Evolutionary conservation across 2,113 vertebrate genomes (phyloP).

Genomic region (Heteronetta atricapilla): DNA sequence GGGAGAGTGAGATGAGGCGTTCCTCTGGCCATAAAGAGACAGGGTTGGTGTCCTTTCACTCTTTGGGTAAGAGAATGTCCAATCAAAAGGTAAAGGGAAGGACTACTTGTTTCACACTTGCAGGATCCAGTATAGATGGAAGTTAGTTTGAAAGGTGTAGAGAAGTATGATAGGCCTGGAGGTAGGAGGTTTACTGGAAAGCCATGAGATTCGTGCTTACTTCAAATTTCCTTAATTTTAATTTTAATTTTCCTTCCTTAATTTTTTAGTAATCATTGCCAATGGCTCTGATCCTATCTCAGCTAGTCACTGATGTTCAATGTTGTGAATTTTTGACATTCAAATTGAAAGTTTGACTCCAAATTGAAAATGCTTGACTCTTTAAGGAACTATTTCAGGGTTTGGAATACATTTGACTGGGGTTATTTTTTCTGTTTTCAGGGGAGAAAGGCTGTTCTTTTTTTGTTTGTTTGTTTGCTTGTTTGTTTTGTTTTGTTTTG

Average conservation of each 20-base stretch:
- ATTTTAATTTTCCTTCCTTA: no score
- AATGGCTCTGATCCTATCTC: neutral
- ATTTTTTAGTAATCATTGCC: neutral
- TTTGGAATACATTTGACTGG: neutral
- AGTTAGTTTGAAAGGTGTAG: neutral
- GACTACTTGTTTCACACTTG: neutral
- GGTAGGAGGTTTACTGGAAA: neutral
- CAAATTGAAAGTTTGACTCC: neutral
- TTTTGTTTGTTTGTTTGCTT: no score
- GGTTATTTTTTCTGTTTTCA: neutral
- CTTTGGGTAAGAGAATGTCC: neutral
- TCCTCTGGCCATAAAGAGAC: neutral
- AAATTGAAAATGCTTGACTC: neutral
- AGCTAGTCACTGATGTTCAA: rapidly evolving
- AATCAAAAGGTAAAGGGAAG: neutral
- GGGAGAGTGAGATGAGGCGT: neutral
- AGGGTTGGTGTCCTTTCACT: neutral
- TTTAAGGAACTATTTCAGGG: neutral
- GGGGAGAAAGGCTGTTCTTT: no score
- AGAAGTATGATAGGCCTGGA: rapidly evolving
- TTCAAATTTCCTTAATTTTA: no score
- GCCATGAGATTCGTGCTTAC: neutral
- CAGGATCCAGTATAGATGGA: neutral
- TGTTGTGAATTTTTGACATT: neutral
- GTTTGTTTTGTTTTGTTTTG: no score